Conservation (phyloP, 2,797 vertebrate species). For the Mus spretus region DNA sequence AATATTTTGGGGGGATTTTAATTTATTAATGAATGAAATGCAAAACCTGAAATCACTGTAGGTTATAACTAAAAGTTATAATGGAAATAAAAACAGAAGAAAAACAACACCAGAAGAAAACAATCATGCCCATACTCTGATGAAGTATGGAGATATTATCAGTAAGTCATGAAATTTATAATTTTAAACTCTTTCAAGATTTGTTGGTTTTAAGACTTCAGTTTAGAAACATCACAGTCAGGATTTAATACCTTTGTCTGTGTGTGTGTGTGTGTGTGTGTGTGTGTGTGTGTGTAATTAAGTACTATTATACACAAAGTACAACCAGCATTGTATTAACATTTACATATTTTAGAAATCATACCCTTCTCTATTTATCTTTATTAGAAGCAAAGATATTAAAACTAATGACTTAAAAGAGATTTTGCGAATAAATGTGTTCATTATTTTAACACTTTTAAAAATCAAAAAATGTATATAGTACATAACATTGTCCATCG, state of each 20-base stretch:
- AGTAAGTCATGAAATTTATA: neutral
- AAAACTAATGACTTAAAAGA: neutral
- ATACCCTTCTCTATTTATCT: neutral
- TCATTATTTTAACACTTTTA: neutral
- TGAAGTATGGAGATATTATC: neutral
- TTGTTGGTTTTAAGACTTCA: neutral
- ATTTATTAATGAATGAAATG: slow-evolving; percentile 20
- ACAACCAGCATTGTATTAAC: neutral
- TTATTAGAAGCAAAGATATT: neutral
- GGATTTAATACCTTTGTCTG: neutral
- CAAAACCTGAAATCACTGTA: neutral
- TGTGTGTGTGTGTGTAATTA: neutral
- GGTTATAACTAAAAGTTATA: neutral
- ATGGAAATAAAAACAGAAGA: slow-evolving; percentile 30
- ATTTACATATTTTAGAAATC: neutral
- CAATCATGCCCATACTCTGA: neutral
- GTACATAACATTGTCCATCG: neutral
- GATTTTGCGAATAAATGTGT: neutral
- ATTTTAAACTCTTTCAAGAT: neutral
- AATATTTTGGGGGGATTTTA: neutral
- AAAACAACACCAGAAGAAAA: neutral
- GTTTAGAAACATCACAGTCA: neutral
- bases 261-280: no score
- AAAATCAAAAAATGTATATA: neutral
- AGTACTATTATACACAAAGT: neutral